Conservation (phyloP, 1,140 invertebrate species). For the Bombus breviceps region DNA sequence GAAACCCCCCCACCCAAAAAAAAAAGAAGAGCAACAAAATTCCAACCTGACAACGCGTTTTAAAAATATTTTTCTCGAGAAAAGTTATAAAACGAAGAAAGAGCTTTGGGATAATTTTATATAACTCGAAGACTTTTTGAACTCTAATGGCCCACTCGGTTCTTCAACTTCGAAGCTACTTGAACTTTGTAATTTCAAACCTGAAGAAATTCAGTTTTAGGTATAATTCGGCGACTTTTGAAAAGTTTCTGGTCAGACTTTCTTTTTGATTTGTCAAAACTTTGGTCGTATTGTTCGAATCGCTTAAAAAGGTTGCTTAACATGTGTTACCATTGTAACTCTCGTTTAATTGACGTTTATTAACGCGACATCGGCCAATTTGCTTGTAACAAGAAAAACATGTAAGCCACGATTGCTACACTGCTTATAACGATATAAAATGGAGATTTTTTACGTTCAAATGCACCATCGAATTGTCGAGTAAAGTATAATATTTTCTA, state of each 20-base stretch:
- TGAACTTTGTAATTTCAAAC: slow-evolving; percentile 15
- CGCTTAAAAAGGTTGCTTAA: not conserved
- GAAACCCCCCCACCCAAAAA: too few species aligned
- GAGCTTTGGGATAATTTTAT: not conserved
- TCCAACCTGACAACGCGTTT: too few species aligned
- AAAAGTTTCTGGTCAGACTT: not conserved
- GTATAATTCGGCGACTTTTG: not conserved
- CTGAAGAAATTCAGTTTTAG: not conserved
- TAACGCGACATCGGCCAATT: not conserved
- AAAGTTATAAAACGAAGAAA: not conserved
- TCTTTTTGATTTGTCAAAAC: not conserved
- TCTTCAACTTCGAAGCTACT: not conserved
- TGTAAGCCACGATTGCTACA: not conserved
- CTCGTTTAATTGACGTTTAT: not conserved
- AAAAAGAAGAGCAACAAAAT: too few species aligned
- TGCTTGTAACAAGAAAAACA: not conserved
- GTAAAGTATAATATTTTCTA: too few species aligned
- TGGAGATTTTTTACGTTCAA: too few species aligned
- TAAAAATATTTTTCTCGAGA: too few species aligned
- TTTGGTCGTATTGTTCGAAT: slow-evolving; percentile 2
- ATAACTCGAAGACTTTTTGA: not conserved
- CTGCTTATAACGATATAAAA: too few species aligned
- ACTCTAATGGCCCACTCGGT: not conserved
- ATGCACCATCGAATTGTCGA: too few species aligned
- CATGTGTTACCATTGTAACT: not conserved